Percentiles rank a stretch among this genome's conserved stretches.
These are phyloP conservation scores for Amblyraja radiata DNA, from an alignment of 2,797 vertebrate genomes.

Conservation along the genomic window DNA sequence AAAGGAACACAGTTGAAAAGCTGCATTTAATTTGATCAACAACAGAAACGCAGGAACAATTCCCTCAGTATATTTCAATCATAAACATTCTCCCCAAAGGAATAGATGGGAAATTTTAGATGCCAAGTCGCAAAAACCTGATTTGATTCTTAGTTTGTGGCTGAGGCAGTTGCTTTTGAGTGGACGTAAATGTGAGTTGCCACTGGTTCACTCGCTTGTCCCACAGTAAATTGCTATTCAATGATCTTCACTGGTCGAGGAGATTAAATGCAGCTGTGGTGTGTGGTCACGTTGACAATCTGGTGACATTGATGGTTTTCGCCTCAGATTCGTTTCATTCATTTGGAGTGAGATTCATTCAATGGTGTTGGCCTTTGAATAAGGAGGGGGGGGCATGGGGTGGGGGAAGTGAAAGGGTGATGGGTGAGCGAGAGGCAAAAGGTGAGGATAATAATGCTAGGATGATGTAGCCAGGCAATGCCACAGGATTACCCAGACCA, in stretches of 20 bases:
- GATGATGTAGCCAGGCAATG: not conserved
- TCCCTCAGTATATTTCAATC: not conserved
- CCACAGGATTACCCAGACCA: not conserved
- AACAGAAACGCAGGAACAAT: not conserved
- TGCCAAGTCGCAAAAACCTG: not conserved
- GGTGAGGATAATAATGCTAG: not conserved
- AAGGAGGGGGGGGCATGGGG: too few relatives aligned
- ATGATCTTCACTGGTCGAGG: not conserved
- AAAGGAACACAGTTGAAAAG: not conserved
- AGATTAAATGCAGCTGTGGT: not conserved
- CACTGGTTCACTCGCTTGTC: not conserved
- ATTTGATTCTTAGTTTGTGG: not conserved
- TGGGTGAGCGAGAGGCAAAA: not conserved
- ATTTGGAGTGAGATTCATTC: constrained; percentile 1
- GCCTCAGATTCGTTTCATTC: not conserved
- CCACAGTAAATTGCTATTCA: not conserved
- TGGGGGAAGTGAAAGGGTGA: not conserved
- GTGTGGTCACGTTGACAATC: not conserved
- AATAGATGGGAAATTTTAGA: not conserved
- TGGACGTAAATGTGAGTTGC: not conserved
- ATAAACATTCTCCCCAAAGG: not conserved
- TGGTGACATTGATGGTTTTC: not conserved
- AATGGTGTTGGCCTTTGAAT: not conserved
- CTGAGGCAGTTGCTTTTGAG: not conserved
- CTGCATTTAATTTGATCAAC: not conserved